Base-by-base conservation (phyloP, 2,113 vertebrate species). In the Saccopteryx bilineata region DNA sequence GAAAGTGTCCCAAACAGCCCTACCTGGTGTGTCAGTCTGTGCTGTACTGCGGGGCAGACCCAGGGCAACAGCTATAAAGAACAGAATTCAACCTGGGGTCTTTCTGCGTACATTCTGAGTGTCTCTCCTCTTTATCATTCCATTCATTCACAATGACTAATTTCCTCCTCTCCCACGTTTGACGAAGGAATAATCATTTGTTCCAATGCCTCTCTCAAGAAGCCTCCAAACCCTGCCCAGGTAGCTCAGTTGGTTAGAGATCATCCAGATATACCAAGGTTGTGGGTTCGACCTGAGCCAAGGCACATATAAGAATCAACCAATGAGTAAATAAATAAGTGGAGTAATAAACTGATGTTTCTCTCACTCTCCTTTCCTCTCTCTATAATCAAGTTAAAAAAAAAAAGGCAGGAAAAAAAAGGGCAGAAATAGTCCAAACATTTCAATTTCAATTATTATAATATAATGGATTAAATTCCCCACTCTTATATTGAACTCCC, bases 361-460 rank as follows among this genome's bases (percentile, higher is more conserved):
- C 65, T 68, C 66, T 33, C 65, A n/a, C 66, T 18, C 15, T 68
- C 14, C 15, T 15, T 68, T 17, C 7, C 66, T 68, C 14, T 68
- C 65, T 68, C 39, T 39, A 39, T 39, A 39, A 39, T 39, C 39
- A 39, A 39, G 3, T 39, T 39, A 39, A 39, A 39, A 39, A 39
- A 39, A 39, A 39, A 39, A 39, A 39, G 39, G 39, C 39, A 39
- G 39, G 71, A 94, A 82, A 69, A 33, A 87, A 65, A 19, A 72
- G 4, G 5, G 63, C 50, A 84, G 58, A n/a, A 60, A 56, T 5
- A 33, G 17, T 61, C 26, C 60, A 90, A 80, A 85, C 15, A 68
- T 46, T 74, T 85, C 52, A 92, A 88, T 58, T 69, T 89, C 78
- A 89, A 79, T 91, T 18, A 80, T 71, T 46, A 92, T 60, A 31